Evolutionary conservation across 2,113 vertebrate genomes (phyloP), one percentile per base, ranked within the genome.

Genomic region (Toxostoma redivivum): DNA sequence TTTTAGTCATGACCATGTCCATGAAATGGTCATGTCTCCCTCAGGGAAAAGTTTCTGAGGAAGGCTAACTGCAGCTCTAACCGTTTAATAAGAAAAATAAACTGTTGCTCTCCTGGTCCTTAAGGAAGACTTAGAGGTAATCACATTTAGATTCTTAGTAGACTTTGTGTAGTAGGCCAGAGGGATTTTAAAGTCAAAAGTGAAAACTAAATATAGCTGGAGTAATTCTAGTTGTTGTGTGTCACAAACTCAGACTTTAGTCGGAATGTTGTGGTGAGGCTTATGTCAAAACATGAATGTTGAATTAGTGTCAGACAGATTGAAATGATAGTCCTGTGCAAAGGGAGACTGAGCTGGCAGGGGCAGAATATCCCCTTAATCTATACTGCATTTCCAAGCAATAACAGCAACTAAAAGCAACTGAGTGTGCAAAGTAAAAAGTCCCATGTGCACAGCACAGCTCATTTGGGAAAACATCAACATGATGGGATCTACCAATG

Each of bases 141-240:
- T 78, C 3, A 1, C 37, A 40, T 82, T 92, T 62, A 80, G n/a
- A 45, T 80, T 69, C 76, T 61, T 53, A 61, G n/a, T 69, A 65
- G n/a, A 81, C 10, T 69, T 91, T 93, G 86, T 25, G 7, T 77
- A 35, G 38, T 23, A 45, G 28, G 23, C 53, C 66, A 53, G 56
- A 78, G 20, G 33, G 50, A 92, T 76, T 94, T 88, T 82, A 37
- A 82, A 92, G 81, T 70, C 33, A 62, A 69, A 90, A 61, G 71
- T 77, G 70, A 87, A 88, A 93, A 54, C 13, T 57, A 23, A 95
- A 90, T 23, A 15, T 31, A 80, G 10, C 38, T 80, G 66, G 31
- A 79, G 40, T 24, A 38, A 15, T 76, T 78, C 14, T 30, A 44
- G 31, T 45, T 56, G 27, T 58, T 28, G 33, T 25, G 28, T 64